Evolutionary conservation across 2,113 vertebrate species (phyloP).

Genomic region (Heterocephalus glaber): DNA sequence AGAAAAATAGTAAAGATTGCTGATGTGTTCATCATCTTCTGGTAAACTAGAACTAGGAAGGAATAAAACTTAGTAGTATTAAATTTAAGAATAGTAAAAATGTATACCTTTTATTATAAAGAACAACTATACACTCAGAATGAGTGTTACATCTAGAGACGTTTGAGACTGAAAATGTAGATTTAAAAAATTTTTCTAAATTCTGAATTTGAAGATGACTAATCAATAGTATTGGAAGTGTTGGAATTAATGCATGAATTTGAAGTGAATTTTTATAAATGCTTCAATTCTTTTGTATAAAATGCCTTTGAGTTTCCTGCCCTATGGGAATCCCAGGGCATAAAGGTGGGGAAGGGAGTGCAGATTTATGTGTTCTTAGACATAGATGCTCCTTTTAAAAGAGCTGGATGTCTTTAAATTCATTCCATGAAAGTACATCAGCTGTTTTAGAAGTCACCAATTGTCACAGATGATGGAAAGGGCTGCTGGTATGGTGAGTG

Average conservation of each 20-base stretch:
- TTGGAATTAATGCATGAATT: not conserved
- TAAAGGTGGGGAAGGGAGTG: accelerated
- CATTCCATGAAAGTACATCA: not conserved
- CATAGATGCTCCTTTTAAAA: not conserved
- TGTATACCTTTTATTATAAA: not conserved
- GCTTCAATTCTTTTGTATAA: not conserved
- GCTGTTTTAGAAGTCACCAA: not conserved
- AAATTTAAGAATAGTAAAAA: slow-evolving; percentile 7
- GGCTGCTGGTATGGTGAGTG: not conserved
- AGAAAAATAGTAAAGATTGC: not conserved
- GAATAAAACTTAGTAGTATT: not conserved
- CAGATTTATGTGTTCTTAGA: not conserved
- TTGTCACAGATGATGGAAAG: not conserved
- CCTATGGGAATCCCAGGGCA: accelerated
- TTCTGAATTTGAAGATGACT: not conserved
- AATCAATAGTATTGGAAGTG: not conserved
- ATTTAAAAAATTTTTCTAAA: not conserved
- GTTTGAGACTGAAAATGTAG: not conserved
- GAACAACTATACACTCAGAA: not conserved
- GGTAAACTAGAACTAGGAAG: not conserved
- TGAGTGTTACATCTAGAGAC: not conserved
- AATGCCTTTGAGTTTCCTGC: not conserved
- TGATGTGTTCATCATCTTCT: not conserved
- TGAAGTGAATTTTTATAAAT: not conserved
- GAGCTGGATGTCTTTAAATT: not conserved